Conservation (phyloP, 2,113 vertebrate genomes). For the Petrocephalus zakoni region DNA sequence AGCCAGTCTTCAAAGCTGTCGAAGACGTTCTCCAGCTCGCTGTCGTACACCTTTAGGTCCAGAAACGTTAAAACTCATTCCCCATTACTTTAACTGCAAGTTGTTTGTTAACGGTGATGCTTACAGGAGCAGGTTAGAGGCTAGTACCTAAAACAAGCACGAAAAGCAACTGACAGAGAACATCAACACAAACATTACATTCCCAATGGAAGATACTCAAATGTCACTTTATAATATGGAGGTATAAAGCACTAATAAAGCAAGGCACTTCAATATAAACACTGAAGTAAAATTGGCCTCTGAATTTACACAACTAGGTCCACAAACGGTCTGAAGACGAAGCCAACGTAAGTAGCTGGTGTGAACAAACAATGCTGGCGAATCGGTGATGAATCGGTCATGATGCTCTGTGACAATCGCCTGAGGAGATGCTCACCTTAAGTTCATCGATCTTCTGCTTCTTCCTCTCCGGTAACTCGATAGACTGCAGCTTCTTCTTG, state of each 20-base stretch:
- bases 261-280: background rate
- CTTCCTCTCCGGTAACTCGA: conserved; percentile 67
- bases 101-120: background rate
- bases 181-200: background rate
- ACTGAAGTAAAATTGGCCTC: background rate
- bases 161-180: background rate
- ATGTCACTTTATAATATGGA: background rate
- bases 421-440: conserved; percentile 54
- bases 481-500: conserved; percentile 61
- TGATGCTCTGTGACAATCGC: background rate
- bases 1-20: conserved; percentile 94
- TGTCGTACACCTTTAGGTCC: conserved; percentile 75
- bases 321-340: background rate
- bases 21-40: conserved; percentile 84
- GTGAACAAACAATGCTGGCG: background rate
- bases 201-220: background rate
- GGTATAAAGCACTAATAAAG: background rate
- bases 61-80: background rate
- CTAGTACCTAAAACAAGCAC: background rate
- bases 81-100: background rate
- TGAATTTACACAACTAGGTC: background rate
- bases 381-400: background rate
- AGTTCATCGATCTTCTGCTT: conserved; percentile 84
- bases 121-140: background rate
- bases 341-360: background rate